Evolutionary conservation across 2,797 vertebrate genomes (phyloP).

Genomic region (Staurois parvus): DNA sequence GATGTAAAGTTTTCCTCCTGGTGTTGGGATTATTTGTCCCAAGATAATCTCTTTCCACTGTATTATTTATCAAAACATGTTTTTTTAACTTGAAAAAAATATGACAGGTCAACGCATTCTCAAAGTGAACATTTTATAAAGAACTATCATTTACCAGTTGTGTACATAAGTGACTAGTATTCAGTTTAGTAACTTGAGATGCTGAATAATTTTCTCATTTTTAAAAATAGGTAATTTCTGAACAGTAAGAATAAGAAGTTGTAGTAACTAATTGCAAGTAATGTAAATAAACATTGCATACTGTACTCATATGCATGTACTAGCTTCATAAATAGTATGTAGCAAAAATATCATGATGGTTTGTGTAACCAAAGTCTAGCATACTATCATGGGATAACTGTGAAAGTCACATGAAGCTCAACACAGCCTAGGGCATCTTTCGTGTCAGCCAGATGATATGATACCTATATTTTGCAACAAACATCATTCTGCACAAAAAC

Average conservation of each 20-base stretch:
- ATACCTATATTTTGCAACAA: background rate
- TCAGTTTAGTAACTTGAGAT: background rate
- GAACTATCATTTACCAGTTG: background rate
- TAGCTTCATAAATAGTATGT: background rate
- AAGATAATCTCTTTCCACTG: background rate
- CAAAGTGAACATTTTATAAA: background rate
- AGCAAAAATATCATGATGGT: background rate
- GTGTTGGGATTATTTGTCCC: constrained; percentile 39
- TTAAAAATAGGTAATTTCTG: no score
- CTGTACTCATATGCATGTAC: no score
- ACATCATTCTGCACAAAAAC: no score
- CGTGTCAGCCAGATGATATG: background rate
- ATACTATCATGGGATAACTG: background rate
- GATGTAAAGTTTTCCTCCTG: constrained; percentile 6
- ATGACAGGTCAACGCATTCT: background rate
- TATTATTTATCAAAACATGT: constrained; percentile 8
- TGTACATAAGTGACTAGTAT: background rate
- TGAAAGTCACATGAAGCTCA: background rate
- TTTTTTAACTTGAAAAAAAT: background rate
- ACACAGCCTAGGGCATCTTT: background rate
- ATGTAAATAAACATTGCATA: no score
- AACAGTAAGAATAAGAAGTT: no score
- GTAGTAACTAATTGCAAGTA: no score
- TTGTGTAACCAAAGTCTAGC: background rate
- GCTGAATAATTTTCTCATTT: no score